Evolutionary conservation across 2,113 vertebrate genomes (phyloP), one percentile per base, ranked within the genome.

Genomic region (Pavo muticus): DNA sequence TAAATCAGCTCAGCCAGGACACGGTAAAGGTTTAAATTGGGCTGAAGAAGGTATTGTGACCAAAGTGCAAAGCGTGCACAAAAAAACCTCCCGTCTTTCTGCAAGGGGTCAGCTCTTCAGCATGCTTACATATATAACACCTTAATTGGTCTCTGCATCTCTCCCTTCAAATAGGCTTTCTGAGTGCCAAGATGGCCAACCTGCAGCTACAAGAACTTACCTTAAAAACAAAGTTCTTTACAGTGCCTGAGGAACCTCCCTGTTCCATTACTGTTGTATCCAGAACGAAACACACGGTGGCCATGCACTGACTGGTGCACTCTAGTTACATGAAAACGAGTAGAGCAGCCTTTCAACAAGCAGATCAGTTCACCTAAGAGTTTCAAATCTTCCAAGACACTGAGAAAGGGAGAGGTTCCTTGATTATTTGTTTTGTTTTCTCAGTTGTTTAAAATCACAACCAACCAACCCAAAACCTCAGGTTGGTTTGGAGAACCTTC

Each of bases 241-340:
- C 21, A 27, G 25, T 1, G 32, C 9, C 37, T 65, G 39, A 42
- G 50, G 64, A 63, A 13, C 17, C 30, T 84, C 14, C 25, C 27
- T 57, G 11, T 40, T 52, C 69, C 69, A 30, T 20, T 40, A 54
- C 60, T 2, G 21, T 44, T 1, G 1, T 37, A 61, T 65, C 47
- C 56, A 47, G 37, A 69, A 19, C 6, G 29, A 35, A 11, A 14
- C 2, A 0, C 1, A 7, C 21, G 42, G n/a, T 6, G 15, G 11
- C 30, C 63, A 5, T 9, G 30, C 1, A 1, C 12, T 25, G 54
- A 23, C 3, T 52, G 6, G 27, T 27, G 65, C 27, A 5, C 35
- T 27, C 44, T 50, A 77, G 9, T 47, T 21, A 10, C 48, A 57
- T 1, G 11, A 37, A 30, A 87, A 56, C 1, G 4, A 77, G 10